A percentile compares a stretch with the other conserved stretches of the same genome.
Conservation (phyloP, 2,888 invertebrate genomes). For the Drosophila testacea region DNA sequence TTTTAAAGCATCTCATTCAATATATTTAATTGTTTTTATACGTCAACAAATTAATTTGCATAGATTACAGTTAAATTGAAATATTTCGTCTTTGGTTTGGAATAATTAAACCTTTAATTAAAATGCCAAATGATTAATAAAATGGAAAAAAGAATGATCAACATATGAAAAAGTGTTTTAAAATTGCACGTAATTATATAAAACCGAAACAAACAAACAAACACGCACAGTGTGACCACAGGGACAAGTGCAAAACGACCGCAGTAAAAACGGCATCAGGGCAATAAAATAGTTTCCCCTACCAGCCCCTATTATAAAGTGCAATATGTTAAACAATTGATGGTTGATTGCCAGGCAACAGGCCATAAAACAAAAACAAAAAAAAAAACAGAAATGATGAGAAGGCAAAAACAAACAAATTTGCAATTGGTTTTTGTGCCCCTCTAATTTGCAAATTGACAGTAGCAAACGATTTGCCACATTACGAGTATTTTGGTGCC, state of each 20-base stretch:
- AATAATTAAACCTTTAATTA: constrained; percentile 33
- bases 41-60: constrained; percentile 4
- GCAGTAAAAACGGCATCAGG: constrained; percentile 36
- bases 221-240: constrained; percentile 23
- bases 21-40: not conserved
- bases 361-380: constrained; percentile 27
- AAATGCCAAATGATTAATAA: constrained; percentile 11
- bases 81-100: not conserved
- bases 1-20: not conserved
- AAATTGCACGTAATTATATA: constrained; percentile 27
- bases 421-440: constrained; percentile 36
- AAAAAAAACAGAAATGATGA: not conserved
- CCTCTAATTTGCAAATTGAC: constrained; percentile 66
- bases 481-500: constrained; percentile 38
- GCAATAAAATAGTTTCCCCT: constrained; percentile 24
- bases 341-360: constrained; percentile 61
- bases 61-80: constrained; percentile 2
- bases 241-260: constrained; percentile 15
- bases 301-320: constrained; percentile 23
- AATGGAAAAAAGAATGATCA: constrained; percentile 8
- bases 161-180: constrained; percentile 6
- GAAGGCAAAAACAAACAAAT: constrained; percentile 34
- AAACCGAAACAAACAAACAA: constrained; percentile 1
- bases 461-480: constrained; percentile 56
- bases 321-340: constrained; percentile 68